These are phyloP conservation scores for Noctua janthina DNA, from an alignment of 2,888 invertebrate species.

Conservation along the genomic window DNA sequence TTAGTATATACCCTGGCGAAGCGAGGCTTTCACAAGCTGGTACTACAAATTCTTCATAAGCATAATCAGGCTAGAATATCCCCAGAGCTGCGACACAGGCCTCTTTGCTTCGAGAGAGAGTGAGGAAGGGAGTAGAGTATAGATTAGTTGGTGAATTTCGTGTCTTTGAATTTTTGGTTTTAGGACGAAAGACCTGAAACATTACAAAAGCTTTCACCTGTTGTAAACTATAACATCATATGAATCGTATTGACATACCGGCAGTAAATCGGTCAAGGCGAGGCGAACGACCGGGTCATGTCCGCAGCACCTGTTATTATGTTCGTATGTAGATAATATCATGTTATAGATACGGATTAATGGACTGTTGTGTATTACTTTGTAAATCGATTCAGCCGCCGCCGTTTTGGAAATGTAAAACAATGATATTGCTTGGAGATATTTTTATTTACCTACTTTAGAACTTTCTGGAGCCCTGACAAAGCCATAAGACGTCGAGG, in stretches of 20 bases:
- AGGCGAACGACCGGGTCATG: constrained; percentile 26
- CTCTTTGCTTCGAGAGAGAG: not conserved
- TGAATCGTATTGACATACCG: constrained; percentile 24
- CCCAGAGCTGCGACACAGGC: not conserved
- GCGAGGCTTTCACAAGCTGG: not conserved
- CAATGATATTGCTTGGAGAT: not conserved
- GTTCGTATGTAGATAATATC: constrained; percentile 4
- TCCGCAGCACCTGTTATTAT: constrained; percentile 28
- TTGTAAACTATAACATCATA: not conserved
- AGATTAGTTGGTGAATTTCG: too few relatives aligned
- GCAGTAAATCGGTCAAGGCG: constrained; percentile 52
- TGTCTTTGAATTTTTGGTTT: not conserved
- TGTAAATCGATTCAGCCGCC: not conserved
- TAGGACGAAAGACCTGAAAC: not conserved
- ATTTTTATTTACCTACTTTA: not conserved
- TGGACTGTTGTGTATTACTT: constrained; percentile 6
- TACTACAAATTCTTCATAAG: not conserved
- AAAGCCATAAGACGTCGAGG: too few relatives aligned
- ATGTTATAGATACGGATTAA: constrained; percentile 7
- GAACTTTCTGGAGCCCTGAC: too few relatives aligned
- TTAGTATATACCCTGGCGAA: not conserved
- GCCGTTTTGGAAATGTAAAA: not conserved
- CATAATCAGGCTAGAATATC: not conserved
- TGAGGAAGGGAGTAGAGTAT: not conserved
- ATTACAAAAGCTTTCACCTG: constrained; percentile 15